phyloP scores from a whole-genome alignment of 2,113 vertebrate species.

The Anolis carolinensis region DNA sequence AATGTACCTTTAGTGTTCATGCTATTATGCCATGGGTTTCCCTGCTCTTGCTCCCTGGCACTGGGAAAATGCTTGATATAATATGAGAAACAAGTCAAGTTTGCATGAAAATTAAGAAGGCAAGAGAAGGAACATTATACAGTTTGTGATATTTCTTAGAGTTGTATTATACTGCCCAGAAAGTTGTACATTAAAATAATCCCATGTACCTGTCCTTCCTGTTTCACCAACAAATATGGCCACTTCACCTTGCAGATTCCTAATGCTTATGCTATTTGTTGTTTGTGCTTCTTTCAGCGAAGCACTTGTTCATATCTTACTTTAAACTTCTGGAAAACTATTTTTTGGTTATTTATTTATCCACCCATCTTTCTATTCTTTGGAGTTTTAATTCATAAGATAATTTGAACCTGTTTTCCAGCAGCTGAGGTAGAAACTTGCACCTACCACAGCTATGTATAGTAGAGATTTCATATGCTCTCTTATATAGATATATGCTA shows the following conservation, averaged over 20 bases:
- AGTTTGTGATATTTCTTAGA: background rate
- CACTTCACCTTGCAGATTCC: conserved; percentile 13
- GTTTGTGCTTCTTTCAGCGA: conserved; percentile 37
- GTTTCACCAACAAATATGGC: conserved; percentile 14
- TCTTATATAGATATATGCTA: too few relatives aligned
- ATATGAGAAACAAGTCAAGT: background rate
- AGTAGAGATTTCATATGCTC: background rate
- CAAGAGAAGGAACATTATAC: background rate
- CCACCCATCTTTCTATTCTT: too few relatives aligned
- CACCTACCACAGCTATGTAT: too few relatives aligned
- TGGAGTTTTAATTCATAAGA: background rate
- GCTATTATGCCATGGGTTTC: background rate
- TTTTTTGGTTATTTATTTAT: too few relatives aligned
- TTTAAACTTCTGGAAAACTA: background rate
- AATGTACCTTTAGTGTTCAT: background rate
- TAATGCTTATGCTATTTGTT: conserved; percentile 19
- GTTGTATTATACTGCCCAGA: background rate
- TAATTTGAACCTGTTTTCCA: background rate
- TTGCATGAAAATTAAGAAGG: background rate
- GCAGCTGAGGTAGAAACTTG: background rate
- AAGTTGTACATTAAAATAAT: background rate
- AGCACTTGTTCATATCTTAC: background rate
- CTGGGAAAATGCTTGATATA: background rate
- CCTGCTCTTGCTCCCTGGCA: background rate
- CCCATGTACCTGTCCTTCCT: background rate